These are phyloP conservation scores for Napeogenes inachia DNA, from an alignment of 2,888 invertebrate genomes.

Conservation along the genomic window DNA sequence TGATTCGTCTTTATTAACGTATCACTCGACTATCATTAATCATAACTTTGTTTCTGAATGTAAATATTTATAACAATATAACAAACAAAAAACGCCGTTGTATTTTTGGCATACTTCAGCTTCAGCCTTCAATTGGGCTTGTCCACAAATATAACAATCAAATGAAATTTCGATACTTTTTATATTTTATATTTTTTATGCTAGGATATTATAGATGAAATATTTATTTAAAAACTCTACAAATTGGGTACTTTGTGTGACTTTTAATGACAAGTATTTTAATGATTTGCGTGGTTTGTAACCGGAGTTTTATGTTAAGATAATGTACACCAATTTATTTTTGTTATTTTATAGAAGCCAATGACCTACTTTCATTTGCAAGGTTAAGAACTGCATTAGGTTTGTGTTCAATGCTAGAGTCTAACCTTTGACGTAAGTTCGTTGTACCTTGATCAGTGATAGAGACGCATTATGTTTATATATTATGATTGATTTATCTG, in stretches of 20 bases:
- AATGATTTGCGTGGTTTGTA: too few relatives aligned
- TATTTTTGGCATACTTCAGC: constrained; percentile 1
- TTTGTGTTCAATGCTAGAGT: constrained; percentile 7
- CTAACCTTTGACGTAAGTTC: constrained; percentile 8
- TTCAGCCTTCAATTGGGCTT: neutral
- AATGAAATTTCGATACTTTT: too few relatives aligned
- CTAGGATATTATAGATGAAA: too few relatives aligned
- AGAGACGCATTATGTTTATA: neutral
- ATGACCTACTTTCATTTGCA: constrained; percentile 8
- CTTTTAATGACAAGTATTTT: too few relatives aligned
- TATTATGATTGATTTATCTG: neutral
- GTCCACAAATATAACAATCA: neutral
- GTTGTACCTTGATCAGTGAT: constrained; percentile 2
- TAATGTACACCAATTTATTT: too few relatives aligned
- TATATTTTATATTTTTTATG: too few relatives aligned
- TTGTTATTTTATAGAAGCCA: neutral
- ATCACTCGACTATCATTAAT: constrained; percentile 59
- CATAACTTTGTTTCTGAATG: constrained; percentile 49
- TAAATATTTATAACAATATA: constrained; percentile 30
- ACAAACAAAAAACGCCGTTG: constrained; percentile 20
- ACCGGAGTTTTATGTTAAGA: too few relatives aligned
- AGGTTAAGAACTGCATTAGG: constrained; percentile 14
- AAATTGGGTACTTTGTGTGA: too few relatives aligned
- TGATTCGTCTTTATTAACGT: constrained; percentile 54
- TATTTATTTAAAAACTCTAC: too few relatives aligned